Conservation (phyloP, 2,888 invertebrate genomes). For the Alentia gelatinosa region DNA sequence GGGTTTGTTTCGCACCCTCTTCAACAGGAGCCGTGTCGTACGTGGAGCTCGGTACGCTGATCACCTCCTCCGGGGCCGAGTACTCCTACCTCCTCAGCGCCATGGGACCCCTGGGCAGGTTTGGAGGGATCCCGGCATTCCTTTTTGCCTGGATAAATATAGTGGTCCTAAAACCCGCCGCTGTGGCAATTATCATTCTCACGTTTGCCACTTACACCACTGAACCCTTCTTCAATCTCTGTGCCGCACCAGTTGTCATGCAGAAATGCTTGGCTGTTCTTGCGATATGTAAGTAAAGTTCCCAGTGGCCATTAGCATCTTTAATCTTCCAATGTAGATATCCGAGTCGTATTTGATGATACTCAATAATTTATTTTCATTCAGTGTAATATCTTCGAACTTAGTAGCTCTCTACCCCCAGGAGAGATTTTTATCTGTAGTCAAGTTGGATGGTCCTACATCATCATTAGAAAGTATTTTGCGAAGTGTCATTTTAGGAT, state of each 20-base stretch:
- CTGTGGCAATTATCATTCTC: constrained; percentile 82
- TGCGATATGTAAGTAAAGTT: constrained; percentile 86
- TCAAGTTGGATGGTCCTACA: too few species aligned
- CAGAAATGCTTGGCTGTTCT: constrained; percentile 71
- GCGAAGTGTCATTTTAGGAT: too few species aligned
- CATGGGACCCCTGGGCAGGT: constrained; percentile 52
- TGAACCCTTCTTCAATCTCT: constrained; percentile 71
- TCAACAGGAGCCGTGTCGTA: constrained; percentile 88
- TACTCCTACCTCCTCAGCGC: constrained; percentile 89
- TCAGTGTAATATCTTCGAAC: too few species aligned
- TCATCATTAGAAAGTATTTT: too few species aligned
- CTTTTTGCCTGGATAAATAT: constrained; percentile 84
- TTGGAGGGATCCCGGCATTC: constrained; percentile 82
- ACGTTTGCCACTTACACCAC: constrained; percentile 75
- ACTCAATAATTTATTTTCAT: too few species aligned
- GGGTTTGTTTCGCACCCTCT: neutral
- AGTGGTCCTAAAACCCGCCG: constrained; percentile 77
- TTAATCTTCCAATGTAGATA: neutral
- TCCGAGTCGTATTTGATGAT: too few species aligned
- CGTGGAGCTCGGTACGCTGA: constrained; percentile 89
- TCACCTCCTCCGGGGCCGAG: constrained; percentile 89
- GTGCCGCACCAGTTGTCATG: constrained; percentile 56
- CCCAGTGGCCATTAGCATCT: neutral
- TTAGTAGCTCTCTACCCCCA: too few species aligned
- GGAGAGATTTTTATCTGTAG: too few species aligned